Base-by-base conservation (phyloP, 2,888 invertebrate species). In the Archaeoteleia sp. region DNA sequence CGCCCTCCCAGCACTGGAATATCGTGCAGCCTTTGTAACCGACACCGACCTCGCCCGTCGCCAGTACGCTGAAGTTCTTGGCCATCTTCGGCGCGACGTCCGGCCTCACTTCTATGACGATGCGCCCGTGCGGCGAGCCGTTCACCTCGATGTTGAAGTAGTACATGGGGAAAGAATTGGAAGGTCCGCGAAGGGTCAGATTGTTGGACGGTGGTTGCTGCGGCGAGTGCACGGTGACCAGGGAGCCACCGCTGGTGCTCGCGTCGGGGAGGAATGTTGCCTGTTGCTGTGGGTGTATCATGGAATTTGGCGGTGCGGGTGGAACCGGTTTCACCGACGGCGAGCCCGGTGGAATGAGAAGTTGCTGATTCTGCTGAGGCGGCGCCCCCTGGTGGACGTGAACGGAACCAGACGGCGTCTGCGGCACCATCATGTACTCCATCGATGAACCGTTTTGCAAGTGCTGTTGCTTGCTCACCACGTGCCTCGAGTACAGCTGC, bases 31-130 rank as follows among this genome's bases (percentile, higher is more conserved):
- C 93, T 76, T 91, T 92, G 85, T 93, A 94, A 37, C 93, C 92
- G 76, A 91, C 89, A 15, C 93, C 93, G 23, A 90, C 88, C 78
- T 93, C 93, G 40, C 93, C 92, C 6, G 91, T 91, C 12, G 91
- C 88, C 37, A 93, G 86, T 13, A 91, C 88, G 48, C 90, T 89
- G 82, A 94, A 94, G 85, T 93, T 93, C 81, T 92, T 91, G 20
- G 92, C 90, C 93, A 94, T 93, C 81, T 91, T 91, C 10, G 93
- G 94, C 10, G 94, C 93, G 20, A 90, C 91, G 84, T 93, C 93
- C 34, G 91, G 91, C 57, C 92, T 88, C 20, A 93, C 92, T 83
- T 93, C 93, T 71, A 94, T 91, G 32, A 94, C 90, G 65, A 94
- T 89, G 20, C 93, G 88, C 0, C 93, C 93, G 73, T 90, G 87